A percentile compares a stretch with the other conserved stretches of the same genome.
Evolutionary conservation across 2,888 invertebrate genomes (phyloP).

Genomic region (Drosophila imparisetae): DNA sequence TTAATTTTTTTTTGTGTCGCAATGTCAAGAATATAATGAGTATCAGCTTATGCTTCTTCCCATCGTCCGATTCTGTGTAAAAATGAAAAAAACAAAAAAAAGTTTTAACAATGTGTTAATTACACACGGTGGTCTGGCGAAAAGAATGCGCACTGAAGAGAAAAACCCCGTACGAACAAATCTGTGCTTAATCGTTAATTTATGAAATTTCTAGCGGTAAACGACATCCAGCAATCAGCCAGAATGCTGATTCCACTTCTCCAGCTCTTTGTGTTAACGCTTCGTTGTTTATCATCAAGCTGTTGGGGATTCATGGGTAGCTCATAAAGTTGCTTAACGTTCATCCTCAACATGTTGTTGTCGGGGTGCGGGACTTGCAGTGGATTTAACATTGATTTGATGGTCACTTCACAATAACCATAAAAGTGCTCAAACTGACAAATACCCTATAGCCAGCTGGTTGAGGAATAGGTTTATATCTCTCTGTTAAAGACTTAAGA

Average conservation of each 20-base stretch:
- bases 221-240: constrained; percentile 54
- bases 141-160: background rate
- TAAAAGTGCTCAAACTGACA: background rate
- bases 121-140: constrained; percentile 46
- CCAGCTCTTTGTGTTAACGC: constrained; percentile 44
- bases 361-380: constrained; percentile 1
- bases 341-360: constrained; percentile 9
- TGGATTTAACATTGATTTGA: constrained; percentile 27
- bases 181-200: constrained; percentile 78
- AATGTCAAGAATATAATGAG: constrained; percentile 43
- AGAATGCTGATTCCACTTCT: constrained; percentile 18
- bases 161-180: constrained; percentile 62
- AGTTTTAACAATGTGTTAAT: constrained; percentile 74
- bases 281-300: constrained; percentile 52
- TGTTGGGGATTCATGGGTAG: constrained; percentile 40
- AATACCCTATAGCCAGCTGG: background rate
- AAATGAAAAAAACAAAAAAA: background rate
- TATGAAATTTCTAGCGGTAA: constrained; percentile 74
- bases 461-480: background rate
- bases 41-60: constrained; percentile 17
- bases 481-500: background rate
- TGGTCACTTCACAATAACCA: background rate
- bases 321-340: constrained; percentile 58
- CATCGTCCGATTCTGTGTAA: constrained; percentile 3
- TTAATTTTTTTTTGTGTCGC: constrained; percentile 47